Evolutionary conservation across 2,888 invertebrate species (phyloP).

Genomic region (Sarcophaga variegata): DNA sequence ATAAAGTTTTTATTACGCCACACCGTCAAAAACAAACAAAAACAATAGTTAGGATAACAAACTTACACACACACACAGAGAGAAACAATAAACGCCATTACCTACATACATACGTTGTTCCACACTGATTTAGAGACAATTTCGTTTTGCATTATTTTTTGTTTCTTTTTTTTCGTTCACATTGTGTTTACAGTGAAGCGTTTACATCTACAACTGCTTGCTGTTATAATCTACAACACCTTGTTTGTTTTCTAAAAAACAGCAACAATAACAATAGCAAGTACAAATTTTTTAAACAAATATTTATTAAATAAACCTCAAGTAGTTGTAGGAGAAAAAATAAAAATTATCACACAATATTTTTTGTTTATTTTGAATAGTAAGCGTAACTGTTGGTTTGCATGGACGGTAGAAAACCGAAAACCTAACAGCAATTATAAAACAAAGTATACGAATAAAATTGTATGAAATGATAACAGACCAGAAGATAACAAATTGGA

Average conservation of each 20-base stretch:
- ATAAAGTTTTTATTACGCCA: constrained; percentile 31
- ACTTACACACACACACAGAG: not conserved
- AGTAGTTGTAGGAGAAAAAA: constrained; percentile 7
- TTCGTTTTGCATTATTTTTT: not conserved
- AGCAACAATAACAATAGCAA: constrained; percentile 5
- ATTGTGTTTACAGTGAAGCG: not conserved
- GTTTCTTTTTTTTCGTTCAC: constrained; percentile 13
- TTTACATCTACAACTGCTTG: too few relatives aligned
- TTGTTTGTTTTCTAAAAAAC: constrained; percentile 1
- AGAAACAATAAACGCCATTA: not conserved
- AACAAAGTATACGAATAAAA: not conserved
- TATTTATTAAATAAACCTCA: constrained; percentile 52
- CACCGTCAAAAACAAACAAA: constrained; percentile 36
- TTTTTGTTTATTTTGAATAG: not conserved
- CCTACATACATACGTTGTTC: not conserved
- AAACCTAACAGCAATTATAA: not conserved
- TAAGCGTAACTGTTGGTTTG: not conserved
- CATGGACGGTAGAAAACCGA: too few relatives aligned
- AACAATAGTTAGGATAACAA: constrained; percentile 19
- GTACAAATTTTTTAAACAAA: constrained; percentile 27
- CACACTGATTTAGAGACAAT: too few relatives aligned
- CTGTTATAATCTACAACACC: constrained; percentile 34
- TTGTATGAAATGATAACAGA: constrained; percentile 4
- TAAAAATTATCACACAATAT: not conserved
- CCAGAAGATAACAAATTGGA: not conserved